Conservation (phyloP, 2,113 vertebrate genomes). For the Theristicus caerulescens region DNA sequence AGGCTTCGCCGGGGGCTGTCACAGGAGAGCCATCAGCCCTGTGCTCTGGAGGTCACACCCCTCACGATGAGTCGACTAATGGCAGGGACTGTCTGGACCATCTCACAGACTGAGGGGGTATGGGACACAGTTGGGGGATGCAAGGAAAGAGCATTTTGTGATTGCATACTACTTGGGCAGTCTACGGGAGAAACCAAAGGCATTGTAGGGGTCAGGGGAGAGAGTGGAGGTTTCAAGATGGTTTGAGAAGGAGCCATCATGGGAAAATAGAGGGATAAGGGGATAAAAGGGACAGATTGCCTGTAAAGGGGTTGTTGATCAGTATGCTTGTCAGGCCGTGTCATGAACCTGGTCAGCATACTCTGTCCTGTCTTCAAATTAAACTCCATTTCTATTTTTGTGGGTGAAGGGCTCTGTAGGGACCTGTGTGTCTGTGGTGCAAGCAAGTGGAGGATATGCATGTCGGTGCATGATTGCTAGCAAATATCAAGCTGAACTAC, state of each 20-base stretch:
- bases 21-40: not conserved
- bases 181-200: not conserved
- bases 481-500: not conserved
- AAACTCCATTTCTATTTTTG: not conserved
- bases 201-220: too few relatives aligned
- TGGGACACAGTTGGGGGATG: rapidly evolving
- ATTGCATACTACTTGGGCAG: not conserved
- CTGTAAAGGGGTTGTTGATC: not conserved
- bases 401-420: not conserved
- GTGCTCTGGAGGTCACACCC: not conserved
- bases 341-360: not conserved
- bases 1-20: not conserved
- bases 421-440: not conserved
- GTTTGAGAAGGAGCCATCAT: not conserved
- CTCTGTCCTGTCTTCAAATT: not conserved
- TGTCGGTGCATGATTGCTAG: not conserved
- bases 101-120: not conserved
- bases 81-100: not conserved
- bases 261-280: not conserved
- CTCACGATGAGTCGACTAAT: rapidly evolving
- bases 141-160: not conserved
- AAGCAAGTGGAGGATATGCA: not conserved
- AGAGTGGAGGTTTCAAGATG: not conserved
- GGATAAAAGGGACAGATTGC: not conserved
- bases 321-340: not conserved